phyloP scores from a whole-genome alignment of 2,797 vertebrate genomes.

The Xenops minutus region DNA sequence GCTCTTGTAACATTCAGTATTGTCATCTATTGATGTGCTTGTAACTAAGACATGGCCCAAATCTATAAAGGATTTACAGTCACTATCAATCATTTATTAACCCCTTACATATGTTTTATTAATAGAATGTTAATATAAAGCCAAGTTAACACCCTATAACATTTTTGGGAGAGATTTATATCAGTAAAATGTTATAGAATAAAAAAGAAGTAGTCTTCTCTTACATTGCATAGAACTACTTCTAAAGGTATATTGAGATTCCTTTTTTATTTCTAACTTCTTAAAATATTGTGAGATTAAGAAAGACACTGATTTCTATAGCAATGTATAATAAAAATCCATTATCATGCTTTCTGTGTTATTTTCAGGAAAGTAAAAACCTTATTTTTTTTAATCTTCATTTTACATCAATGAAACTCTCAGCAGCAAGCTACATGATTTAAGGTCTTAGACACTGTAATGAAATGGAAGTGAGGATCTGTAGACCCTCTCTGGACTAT shows the following conservation, averaged over 20 bases:
- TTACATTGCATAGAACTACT: not conserved
- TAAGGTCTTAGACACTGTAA: not conserved
- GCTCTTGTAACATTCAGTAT: not conserved
- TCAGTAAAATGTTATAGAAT: not conserved
- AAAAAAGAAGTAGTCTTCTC: not conserved
- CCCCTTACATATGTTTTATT: not conserved
- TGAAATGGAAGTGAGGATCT: not conserved
- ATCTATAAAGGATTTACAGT: not conserved
- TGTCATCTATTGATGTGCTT: not conserved
- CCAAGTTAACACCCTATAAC: not conserved
- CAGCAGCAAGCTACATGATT: not conserved
- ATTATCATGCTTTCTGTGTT: not conserved
- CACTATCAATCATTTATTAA: conserved; percentile 28
- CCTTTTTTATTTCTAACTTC: not conserved
- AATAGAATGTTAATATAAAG: not conserved
- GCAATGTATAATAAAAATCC: not conserved
- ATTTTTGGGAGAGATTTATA: not conserved
- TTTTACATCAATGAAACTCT: not conserved
- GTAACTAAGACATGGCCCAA: not conserved
- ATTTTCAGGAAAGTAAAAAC: not conserved
- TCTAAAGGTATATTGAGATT: not conserved
- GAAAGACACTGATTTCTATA: not conserved
- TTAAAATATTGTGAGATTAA: not conserved
- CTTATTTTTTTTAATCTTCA: not conserved
- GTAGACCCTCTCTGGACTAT: not conserved